Conservation (phyloP, 2,113 vertebrate species). For the Aleadryas rufinucha region DNA sequence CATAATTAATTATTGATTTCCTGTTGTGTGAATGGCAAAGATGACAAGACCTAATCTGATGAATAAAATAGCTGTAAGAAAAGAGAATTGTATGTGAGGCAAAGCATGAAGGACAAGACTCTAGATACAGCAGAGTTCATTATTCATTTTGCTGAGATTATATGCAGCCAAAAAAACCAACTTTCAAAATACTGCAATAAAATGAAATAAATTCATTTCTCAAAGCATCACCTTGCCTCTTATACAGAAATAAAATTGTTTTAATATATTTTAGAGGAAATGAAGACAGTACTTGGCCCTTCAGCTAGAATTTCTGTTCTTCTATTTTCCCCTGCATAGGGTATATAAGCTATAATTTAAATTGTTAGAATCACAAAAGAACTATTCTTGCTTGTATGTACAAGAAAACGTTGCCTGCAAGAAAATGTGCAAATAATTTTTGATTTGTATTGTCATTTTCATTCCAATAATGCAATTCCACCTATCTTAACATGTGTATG, state of each 20-base stretch:
- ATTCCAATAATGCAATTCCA: not conserved
- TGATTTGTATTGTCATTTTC: not conserved
- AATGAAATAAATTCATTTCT: conserved; percentile 32
- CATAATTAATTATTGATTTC: conserved; percentile 74
- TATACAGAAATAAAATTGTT: not conserved
- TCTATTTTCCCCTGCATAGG: not conserved
- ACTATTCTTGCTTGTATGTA: not conserved
- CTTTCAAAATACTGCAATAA: not conserved
- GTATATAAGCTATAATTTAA: not conserved
- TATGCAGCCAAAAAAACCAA: not conserved
- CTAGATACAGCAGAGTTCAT: not conserved
- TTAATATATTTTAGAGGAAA: not conserved
- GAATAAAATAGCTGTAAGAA: conserved; percentile 17
- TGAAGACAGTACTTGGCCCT: not conserved
- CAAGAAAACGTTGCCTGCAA: not conserved
- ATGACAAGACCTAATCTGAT: conserved; percentile 43
- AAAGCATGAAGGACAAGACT: conserved; percentile 51
- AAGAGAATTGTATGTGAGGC: conserved; percentile 1
- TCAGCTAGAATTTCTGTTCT: not conserved
- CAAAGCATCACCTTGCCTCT: conserved; percentile 15
- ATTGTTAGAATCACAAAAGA: not conserved
- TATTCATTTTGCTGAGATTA: conserved; percentile 7
- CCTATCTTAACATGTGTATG: not conserved
- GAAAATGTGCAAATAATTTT: not conserved
- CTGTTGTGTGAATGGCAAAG: conserved; percentile 15